A percentile compares a stretch with the other conserved stretches of the same genome.
Evolutionary conservation across 2,888 invertebrate species (phyloP).

Genomic region (Aporophyla nigra): DNA sequence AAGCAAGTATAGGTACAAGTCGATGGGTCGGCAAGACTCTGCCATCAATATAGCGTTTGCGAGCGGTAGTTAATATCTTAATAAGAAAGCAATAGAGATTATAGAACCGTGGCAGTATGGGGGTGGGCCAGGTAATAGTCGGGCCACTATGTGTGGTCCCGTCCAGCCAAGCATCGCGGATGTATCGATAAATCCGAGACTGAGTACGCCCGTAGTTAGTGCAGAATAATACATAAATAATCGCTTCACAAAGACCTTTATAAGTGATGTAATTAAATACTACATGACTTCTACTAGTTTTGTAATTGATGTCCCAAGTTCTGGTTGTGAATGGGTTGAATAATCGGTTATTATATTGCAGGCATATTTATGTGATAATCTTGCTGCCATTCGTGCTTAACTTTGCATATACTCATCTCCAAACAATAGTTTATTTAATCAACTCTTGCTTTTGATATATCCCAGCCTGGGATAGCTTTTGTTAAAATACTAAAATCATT

Average conservation of each 20-base stretch:
- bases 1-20: slow-evolving; percentile 60
- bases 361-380: background rate
- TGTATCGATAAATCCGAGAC: slow-evolving; percentile 75
- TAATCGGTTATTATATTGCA: slow-evolving; percentile 19
- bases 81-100: slow-evolving; percentile 88
- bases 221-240: slow-evolving; percentile 70
- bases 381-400: background rate
- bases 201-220: slow-evolving; percentile 64
- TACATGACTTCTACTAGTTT: slow-evolving; percentile 53
- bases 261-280: slow-evolving; percentile 64
- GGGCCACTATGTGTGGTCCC: slow-evolving; percentile 83
- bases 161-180: slow-evolving; percentile 70
- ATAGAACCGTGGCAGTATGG: slow-evolving; percentile 75
- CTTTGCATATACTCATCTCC: background rate
- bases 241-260: slow-evolving; percentile 53
- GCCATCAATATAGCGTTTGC: slow-evolving; percentile 84
- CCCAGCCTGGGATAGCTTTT: background rate
- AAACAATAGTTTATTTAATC: background rate
- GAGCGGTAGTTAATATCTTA: slow-evolving; percentile 88
- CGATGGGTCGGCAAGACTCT: slow-evolving; percentile 53
- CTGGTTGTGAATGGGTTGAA: slow-evolving; percentile 19
- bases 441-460: background rate
- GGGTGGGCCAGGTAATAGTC: slow-evolving; percentile 81
- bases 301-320: slow-evolving; percentile 43
- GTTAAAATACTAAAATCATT: background rate